These are phyloP conservation scores for Zingel zingel DNA, from an alignment of 2,113 vertebrate species.

Conservation along the genomic window DNA sequence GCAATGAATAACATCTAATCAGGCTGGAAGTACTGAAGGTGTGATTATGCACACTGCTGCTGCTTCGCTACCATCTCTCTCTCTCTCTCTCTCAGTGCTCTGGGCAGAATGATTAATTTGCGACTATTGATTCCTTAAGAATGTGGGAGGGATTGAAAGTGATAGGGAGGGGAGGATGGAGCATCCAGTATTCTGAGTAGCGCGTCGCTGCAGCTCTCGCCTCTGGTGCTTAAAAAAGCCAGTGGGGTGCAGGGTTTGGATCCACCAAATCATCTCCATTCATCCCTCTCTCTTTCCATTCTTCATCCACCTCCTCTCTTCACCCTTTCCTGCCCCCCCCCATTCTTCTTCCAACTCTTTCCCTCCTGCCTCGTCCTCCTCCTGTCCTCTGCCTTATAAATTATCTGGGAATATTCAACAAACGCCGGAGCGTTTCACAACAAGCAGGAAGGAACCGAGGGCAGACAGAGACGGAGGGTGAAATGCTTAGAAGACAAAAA, in stretches of 20 bases:
- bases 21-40: constrained; percentile 64
- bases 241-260: constrained; percentile 72
- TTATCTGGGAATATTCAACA: constrained; percentile 62
- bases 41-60: constrained; percentile 64
- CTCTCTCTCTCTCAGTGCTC: constrained; percentile 51
- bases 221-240: constrained; percentile 69
- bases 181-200: constrained; percentile 82
- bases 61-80: constrained; percentile 46
- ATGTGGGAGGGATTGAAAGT: constrained; percentile 75
- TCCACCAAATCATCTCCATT: constrained; percentile 62
- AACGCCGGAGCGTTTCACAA: constrained; percentile 7
- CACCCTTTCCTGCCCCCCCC: neutral
- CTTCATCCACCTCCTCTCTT: neutral
- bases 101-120: constrained; percentile 81
- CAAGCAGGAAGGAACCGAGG: constrained; percentile 59
- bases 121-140: constrained; percentile 79
- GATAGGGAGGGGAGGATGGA: constrained; percentile 50
- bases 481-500: constrained; percentile 64
- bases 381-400: constrained; percentile 27
- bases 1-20: constrained; percentile 77
- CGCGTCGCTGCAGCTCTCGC: constrained; percentile 79
- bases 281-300: neutral
- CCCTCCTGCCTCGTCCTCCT: constrained; percentile 12
- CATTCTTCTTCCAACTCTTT: neutral
- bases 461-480: neutral